Conservation (phyloP, 2,888 invertebrate species). For the Amphipyra berbera region DNA sequence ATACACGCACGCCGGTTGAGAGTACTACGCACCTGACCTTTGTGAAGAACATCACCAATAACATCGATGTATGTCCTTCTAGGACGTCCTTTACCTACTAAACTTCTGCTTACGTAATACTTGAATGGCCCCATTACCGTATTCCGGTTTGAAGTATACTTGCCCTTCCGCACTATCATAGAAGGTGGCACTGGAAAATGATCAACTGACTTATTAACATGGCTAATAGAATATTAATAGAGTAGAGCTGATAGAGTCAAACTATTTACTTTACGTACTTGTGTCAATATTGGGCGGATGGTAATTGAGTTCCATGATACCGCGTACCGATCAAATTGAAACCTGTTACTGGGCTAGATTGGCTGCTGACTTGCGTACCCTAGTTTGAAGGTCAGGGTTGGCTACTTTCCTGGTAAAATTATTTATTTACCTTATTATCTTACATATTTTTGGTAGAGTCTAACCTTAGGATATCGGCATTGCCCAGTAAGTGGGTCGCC, state of each 20-base stretch:
- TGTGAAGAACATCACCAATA: too few species aligned
- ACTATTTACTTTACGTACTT: constrained; percentile 9
- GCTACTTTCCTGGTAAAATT: constrained; percentile 8
- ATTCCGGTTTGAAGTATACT: too few species aligned
- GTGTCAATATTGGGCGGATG: constrained; percentile 18
- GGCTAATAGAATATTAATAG: constrained; percentile 47
- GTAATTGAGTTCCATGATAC: constrained; percentile 30
- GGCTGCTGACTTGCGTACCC: neutral
- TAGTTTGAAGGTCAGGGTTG: constrained; percentile 6
- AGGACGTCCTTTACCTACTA: too few species aligned
- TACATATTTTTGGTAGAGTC: neutral
- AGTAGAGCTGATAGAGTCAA: constrained; percentile 16
- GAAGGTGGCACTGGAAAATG: constrained; percentile 15
- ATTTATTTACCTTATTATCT: neutral
- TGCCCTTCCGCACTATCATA: neutral
- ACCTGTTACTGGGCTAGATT: constrained; percentile 14
- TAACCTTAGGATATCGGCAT: too few species aligned
- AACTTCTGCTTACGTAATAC: too few species aligned
- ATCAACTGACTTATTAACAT: constrained; percentile 34
- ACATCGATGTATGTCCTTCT: too few species aligned
- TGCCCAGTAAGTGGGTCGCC: too few species aligned
- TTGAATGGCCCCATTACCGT: too few species aligned
- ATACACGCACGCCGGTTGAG: too few species aligned
- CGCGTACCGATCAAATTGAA: constrained; percentile 27
- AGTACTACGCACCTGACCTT: too few species aligned